These are phyloP conservation scores for Holacanthella duospinosa DNA, from an alignment of 2,888 invertebrate species.

Conservation along the genomic window DNA sequence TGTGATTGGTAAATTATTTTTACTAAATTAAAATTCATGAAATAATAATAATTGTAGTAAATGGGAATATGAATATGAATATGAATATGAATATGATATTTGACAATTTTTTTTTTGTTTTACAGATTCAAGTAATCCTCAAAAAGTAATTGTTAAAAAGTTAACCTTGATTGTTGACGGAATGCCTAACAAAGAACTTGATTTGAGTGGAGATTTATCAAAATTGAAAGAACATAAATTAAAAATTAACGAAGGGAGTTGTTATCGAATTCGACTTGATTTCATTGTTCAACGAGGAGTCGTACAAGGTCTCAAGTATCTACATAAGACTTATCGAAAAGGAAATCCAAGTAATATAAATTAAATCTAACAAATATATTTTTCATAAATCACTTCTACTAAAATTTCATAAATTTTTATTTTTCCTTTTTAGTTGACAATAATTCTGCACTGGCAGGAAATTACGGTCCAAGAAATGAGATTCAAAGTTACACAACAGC, in stretches of 20 bases:
- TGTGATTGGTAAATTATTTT: slow-evolving; percentile 70
- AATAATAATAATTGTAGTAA: too few relatives aligned
- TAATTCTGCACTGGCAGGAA: slow-evolving; percentile 97
- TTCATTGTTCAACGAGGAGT: slow-evolving; percentile 98
- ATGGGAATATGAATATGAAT: too few relatives aligned
- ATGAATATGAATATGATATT: too few relatives aligned
- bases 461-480: slow-evolving; percentile 89
- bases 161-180: slow-evolving; percentile 77
- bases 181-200: slow-evolving; percentile 75
- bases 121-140: slow-evolving; percentile 62
- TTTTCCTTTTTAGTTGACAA: slow-evolving; percentile 97
- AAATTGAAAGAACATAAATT: slow-evolving; percentile 74
- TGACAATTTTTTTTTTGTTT: too few relatives aligned
- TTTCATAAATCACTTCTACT: too few relatives aligned
- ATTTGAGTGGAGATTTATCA: slow-evolving; percentile 71
- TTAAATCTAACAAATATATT: too few relatives aligned
- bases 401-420: too few relatives aligned
- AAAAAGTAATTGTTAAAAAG: slow-evolving; percentile 83
- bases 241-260: slow-evolving; percentile 87
- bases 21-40: too few relatives aligned
- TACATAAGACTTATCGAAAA: slow-evolving; percentile 84
- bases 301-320: slow-evolving; percentile 92
- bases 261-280: slow-evolving; percentile 87
- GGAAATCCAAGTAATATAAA: slow-evolving; percentile 73
- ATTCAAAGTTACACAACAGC: slow-evolving; percentile 88